Conservation (phyloP, 2,888 invertebrate species). For the Drosophila pegasa region DNA sequence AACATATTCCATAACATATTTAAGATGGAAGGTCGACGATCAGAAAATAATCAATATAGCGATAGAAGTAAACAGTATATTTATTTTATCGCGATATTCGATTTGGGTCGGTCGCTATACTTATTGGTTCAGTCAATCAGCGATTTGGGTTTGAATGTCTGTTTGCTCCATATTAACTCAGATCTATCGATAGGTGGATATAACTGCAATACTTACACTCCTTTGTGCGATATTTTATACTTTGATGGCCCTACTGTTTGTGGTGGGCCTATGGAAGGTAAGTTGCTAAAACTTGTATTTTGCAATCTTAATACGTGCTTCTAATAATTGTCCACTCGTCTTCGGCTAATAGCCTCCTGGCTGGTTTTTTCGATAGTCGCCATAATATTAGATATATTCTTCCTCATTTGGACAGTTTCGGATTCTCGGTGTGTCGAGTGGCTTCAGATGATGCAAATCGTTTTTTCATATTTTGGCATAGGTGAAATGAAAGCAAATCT, state of each 20-base stretch:
- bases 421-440: constrained; percentile 14
- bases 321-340: constrained; percentile 10
- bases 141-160: constrained; percentile 8
- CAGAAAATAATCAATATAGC: not conserved
- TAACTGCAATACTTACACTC: constrained; percentile 23
- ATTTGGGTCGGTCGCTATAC: constrained; percentile 50
- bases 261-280: constrained; percentile 55
- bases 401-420: constrained; percentile 38
- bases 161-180: constrained; percentile 10
- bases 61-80: no score
- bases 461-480: constrained; percentile 44
- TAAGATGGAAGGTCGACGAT: not conserved
- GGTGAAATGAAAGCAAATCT: constrained; percentile 14
- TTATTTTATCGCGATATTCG: constrained; percentile 38
- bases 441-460: constrained; percentile 21
- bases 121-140: constrained; percentile 31
- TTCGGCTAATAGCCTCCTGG: constrained; percentile 27
- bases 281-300: not conserved
- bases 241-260: constrained; percentile 29
- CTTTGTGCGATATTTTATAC: constrained; percentile 44
- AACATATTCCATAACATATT: not conserved
- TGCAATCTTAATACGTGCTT: not conserved
- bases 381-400: constrained; percentile 27
- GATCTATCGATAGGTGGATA: constrained; percentile 18
- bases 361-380: constrained; percentile 42